Conservation (phyloP, 2,797 vertebrate species). For the Babyrousa celebensis region DNA sequence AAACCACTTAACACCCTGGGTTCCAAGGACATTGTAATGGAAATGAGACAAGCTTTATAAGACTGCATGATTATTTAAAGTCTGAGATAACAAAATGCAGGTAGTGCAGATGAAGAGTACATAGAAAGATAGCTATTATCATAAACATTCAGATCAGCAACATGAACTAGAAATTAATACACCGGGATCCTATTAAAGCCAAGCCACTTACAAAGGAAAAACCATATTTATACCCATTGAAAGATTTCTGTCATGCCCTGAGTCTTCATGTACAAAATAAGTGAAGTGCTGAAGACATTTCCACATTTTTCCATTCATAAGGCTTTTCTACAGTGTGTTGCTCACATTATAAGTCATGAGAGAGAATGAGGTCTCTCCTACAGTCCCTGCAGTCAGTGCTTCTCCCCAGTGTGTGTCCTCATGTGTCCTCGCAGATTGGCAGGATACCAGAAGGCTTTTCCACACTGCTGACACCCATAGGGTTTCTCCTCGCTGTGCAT, state of each 20-base stretch:
- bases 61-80: neutral
- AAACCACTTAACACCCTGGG: neutral
- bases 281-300: neutral
- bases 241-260: neutral
- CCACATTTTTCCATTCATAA: neutral
- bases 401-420: neutral
- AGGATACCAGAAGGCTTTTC: neutral
- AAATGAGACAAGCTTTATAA: neutral
- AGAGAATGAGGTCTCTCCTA: neutral
- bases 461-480: neutral
- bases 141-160: neutral
- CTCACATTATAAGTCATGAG: neutral
- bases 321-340: neutral
- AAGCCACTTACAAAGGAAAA: neutral
- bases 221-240: neutral
- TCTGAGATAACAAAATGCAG: neutral
- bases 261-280: neutral
- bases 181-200: neutral
- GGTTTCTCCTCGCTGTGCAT: slow-evolving; percentile 19
- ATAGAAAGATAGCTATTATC: neutral
- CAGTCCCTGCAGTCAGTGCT: neutral
- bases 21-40: neutral
- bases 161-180: neutral
- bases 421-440: neutral
- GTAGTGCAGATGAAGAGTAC: neutral